These are phyloP conservation scores for Noctua janthe DNA, from an alignment of 2,888 invertebrate genomes.

Conservation along the genomic window DNA sequence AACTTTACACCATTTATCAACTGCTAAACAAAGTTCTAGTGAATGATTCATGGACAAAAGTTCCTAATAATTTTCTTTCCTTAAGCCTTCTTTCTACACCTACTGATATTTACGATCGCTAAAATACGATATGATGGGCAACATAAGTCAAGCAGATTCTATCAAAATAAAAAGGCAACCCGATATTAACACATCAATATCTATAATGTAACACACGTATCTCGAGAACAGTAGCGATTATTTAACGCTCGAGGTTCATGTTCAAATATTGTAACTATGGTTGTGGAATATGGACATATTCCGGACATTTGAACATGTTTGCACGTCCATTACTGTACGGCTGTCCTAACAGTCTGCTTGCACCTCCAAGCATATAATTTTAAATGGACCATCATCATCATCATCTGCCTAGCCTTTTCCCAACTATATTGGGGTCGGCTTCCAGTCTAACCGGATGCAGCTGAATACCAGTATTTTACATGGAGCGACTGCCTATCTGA, in stretches of 20 bases:
- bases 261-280: constrained; percentile 29
- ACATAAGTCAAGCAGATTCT: not conserved
- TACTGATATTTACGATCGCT: not conserved
- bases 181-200: constrained; percentile 4
- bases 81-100: not conserved
- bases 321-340: constrained; percentile 18
- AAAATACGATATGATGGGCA: not conserved
- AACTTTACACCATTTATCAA: not conserved
- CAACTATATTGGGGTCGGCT: too few relatives aligned
- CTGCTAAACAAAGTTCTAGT: not conserved
- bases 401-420: too few relatives aligned
- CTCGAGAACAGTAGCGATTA: not conserved
- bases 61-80: not conserved
- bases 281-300: constrained; percentile 11
- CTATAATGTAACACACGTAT: not conserved
- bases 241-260: constrained; percentile 8
- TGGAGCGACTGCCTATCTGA: too few relatives aligned
- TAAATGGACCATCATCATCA: too few relatives aligned
- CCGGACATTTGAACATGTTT: constrained; percentile 21
- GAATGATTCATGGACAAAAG: not conserved
- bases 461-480: too few relatives aligned
- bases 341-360: constrained; percentile 21
- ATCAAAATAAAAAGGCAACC: not conserved
- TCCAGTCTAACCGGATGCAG: too few relatives aligned
- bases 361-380: constrained; percentile 44